These are phyloP conservation scores for Himalopsyche kuldschensis DNA, from an alignment of 2,888 invertebrate genomes.

Conservation along the genomic window DNA sequence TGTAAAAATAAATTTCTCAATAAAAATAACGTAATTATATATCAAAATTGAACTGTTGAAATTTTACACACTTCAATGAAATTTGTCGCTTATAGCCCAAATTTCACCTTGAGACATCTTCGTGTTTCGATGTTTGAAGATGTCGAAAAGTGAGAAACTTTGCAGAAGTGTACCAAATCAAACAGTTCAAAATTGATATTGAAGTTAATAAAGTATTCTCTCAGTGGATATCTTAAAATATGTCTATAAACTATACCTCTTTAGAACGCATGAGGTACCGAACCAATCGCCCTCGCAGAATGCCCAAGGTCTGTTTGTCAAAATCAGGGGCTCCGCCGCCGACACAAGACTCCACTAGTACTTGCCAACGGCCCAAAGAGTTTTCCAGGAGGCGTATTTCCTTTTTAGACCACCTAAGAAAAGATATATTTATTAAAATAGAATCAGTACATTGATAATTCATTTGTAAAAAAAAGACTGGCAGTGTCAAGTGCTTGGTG, in stretches of 20 bases:
- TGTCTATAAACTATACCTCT: conserved; percentile 63
- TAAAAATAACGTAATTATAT: too few species aligned
- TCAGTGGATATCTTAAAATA: too few species aligned
- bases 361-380: conserved; percentile 89
- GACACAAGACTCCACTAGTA: conserved; percentile 86
- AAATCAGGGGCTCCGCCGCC: conserved; percentile 84
- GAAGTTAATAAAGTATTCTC: not conserved
- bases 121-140: too few species aligned
- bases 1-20: too few species aligned
- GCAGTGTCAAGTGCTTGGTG: not conserved
- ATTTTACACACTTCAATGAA: too few species aligned
- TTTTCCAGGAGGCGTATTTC: conserved; percentile 89
- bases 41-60: too few species aligned
- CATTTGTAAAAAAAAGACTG: too few species aligned
- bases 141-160: too few species aligned
- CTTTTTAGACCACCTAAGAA: conserved; percentile 69
- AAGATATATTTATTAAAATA: not conserved
- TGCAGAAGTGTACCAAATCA: too few species aligned
- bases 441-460: not conserved
- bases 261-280: conserved; percentile 92
- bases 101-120: too few species aligned
- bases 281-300: conserved; percentile 87
- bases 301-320: conserved; percentile 91
- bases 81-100: too few species aligned
- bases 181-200: not conserved